A percentile compares a stretch with the other conserved stretches of the same genome.
Conservation (phyloP, 2,113 vertebrate species). For the Boleophthalmus pectinirostris region DNA sequence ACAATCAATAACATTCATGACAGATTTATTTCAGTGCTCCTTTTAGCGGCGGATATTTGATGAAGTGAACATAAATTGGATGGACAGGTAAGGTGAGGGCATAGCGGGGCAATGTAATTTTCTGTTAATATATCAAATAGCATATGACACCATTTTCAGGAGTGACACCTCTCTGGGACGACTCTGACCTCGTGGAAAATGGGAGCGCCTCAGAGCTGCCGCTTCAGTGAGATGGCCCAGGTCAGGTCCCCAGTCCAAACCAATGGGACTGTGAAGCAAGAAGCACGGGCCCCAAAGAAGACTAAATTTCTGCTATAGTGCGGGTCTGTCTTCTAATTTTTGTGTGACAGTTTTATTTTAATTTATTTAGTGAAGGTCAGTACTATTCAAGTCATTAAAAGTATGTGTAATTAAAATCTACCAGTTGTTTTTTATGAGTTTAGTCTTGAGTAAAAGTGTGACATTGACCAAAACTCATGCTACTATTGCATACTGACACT, state of each 20-base stretch:
- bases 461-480: no score
- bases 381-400: neutral
- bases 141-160: neutral
- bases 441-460: no score
- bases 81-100: constrained; percentile 7
- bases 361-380: neutral
- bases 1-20: neutral
- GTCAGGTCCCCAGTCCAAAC: constrained; percentile 15
- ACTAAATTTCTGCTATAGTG: constrained; percentile 35
- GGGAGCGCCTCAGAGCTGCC: neutral
- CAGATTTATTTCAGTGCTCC: neutral
- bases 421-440: no score
- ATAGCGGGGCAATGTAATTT: neutral
- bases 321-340: constrained; percentile 37
- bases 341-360: neutral
- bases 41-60: neutral
- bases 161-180: constrained; percentile 4
- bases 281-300: neutral
- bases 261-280: constrained; percentile 1
- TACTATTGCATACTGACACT: no score
- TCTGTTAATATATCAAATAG: constrained; percentile 17
- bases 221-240: neutral
- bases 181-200: constrained; percentile 12
- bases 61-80: constrained; percentile 7
- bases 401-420: neutral